A percentile compares a stretch with the other conserved stretches of the same genome.
phyloP scores from a whole-genome alignment of 1,140 invertebrate genomes.

The Leptopilina boulardi region DNA sequence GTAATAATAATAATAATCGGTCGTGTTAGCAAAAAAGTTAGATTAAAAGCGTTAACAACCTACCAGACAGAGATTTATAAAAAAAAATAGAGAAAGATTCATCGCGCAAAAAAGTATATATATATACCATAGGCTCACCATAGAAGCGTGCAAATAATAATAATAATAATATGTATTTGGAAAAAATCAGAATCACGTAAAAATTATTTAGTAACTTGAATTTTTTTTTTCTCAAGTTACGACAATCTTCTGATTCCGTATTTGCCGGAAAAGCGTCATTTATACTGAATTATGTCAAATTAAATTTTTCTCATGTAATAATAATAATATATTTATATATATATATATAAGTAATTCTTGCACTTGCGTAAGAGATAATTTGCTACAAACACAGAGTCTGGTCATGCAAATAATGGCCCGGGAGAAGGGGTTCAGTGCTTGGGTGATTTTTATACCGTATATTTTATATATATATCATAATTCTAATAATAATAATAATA shows the following conservation, averaged over 20 bases:
- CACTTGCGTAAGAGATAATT: constrained; percentile 74
- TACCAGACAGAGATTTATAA: constrained; percentile 66
- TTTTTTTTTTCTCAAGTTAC: constrained; percentile 36
- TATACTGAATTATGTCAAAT: neutral
- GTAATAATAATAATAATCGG: constrained; percentile 57
- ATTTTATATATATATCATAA: neutral
- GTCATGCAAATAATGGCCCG: constrained; percentile 76
- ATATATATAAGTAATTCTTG: constrained; percentile 65
- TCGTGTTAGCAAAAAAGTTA: constrained; percentile 71
- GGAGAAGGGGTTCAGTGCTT: constrained; percentile 73
- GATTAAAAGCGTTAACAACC: constrained; percentile 71
- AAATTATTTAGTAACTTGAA: constrained; percentile 36
- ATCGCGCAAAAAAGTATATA: constrained; percentile 62
- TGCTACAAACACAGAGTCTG: constrained; percentile 75
- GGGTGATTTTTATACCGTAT: constrained; percentile 61
- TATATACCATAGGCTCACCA: constrained; percentile 68
- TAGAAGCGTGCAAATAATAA: constrained; percentile 74
- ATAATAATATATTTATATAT: constrained; percentile 43
- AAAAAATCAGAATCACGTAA: constrained; percentile 37
- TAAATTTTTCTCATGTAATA: constrained; percentile 41
- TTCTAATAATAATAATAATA: constrained; percentile 15
- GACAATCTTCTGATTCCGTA: constrained; percentile 39
- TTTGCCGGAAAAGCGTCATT: constrained; percentile 36
- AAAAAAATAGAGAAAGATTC: constrained; percentile 53
- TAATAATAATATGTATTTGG: constrained; percentile 54